phyloP scores from a whole-genome alignment of 2,797 vertebrate species.

The Martes flavigula region DNA sequence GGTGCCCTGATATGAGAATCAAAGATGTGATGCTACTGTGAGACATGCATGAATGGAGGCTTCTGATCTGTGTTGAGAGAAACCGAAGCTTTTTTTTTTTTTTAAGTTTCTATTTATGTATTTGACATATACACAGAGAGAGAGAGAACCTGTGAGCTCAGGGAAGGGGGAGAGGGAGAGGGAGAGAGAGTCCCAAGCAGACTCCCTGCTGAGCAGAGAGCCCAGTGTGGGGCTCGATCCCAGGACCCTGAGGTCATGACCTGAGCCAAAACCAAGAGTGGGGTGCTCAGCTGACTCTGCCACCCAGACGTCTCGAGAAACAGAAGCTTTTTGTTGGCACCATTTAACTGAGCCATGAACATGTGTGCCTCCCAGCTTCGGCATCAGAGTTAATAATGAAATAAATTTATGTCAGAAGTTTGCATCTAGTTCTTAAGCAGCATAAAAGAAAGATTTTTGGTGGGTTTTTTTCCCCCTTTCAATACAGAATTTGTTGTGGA shows the following conservation, averaged over 20 bases:
- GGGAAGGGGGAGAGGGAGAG: background rate
- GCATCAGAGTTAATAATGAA: slow-evolving; percentile 54
- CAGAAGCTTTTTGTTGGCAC: slow-evolving; percentile 32
- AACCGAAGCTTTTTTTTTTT: background rate
- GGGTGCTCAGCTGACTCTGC: background rate
- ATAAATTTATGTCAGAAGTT: background rate
- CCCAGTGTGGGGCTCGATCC: background rate
- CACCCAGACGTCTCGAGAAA: background rate
- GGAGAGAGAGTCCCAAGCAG: background rate
- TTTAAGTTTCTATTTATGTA: background rate
- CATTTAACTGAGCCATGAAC: slow-evolving; percentile 67
- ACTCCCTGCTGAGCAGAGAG: background rate
- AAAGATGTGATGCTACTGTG: background rate
- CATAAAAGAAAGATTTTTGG: background rate
- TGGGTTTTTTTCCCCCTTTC: background rate
- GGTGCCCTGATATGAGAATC: slow-evolving; percentile 74
- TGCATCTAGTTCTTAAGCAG: background rate
- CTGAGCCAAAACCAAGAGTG: background rate
- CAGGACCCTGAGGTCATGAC: background rate
- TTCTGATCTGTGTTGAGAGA: slow-evolving; percentile 12
- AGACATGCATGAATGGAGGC: background rate
- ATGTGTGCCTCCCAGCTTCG: slow-evolving; percentile 56
- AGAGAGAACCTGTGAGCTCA: background rate
- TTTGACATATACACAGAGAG: background rate
- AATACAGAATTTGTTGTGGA: background rate